Conservation (phyloP, 2,888 invertebrate species). For the Eupsilia transversa region DNA sequence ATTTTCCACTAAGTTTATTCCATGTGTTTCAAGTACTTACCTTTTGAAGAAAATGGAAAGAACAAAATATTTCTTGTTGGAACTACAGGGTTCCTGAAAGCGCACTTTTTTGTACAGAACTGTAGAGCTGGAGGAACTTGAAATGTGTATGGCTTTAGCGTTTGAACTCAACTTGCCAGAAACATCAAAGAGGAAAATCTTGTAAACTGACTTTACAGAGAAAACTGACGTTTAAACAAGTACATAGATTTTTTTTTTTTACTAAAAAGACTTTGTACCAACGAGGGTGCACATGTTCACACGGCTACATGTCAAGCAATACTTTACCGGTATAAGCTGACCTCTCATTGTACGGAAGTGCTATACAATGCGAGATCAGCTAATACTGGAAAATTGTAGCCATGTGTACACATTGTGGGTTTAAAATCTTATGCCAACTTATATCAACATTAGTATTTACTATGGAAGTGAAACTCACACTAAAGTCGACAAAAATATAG, state of each 20-base stretch:
- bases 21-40: neutral
- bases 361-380: too few relatives aligned
- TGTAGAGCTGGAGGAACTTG: slow-evolving; percentile 24
- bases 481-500: too few relatives aligned
- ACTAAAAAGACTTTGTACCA: neutral
- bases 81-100: slow-evolving; percentile 24
- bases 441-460: neutral
- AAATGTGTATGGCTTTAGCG: slow-evolving; percentile 18
- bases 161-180: slow-evolving; percentile 32
- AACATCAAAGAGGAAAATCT: slow-evolving; percentile 11
- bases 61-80: slow-evolving; percentile 24
- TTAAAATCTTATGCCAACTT: neutral
- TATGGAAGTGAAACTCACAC: neutral
- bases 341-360: too few relatives aligned
- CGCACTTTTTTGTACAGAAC: slow-evolving; percentile 22
- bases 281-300: too few relatives aligned
- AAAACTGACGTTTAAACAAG: neutral
- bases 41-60: slow-evolving; percentile 20
- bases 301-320: too few relatives aligned
- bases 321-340: too few relatives aligned
- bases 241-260: too few relatives aligned
- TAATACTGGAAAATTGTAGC: too few relatives aligned
- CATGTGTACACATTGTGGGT: too few relatives aligned
- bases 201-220: neutral
- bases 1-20: slow-evolving; percentile 17